Percentiles rank a stretch among this genome's conserved stretches.
These are phyloP conservation scores for Hydrolagus affinis DNA, from an alignment of 2,113 vertebrate genomes.

Conservation along the genomic window DNA sequence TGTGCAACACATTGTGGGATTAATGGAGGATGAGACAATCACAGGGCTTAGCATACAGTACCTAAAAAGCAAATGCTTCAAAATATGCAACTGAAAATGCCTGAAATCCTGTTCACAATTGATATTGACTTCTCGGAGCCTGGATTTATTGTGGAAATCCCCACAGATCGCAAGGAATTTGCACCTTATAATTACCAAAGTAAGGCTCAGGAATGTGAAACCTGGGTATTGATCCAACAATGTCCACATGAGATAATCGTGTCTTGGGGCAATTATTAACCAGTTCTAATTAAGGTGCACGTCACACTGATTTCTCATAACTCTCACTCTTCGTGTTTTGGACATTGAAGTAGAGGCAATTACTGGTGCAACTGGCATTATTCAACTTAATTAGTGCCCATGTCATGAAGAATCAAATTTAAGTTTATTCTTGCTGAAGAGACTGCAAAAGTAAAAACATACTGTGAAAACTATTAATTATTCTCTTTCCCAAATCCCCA, in stretches of 20 bases:
- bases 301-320: background rate
- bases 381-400: background rate
- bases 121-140: constrained; percentile 8
- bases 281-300: background rate
- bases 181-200: background rate
- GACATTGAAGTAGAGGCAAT: background rate
- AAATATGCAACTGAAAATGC: background rate
- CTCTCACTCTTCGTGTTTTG: background rate
- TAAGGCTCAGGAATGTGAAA: constrained; percentile 2
- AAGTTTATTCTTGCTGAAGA: background rate
- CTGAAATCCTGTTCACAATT: constrained; percentile 11
- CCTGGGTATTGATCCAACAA: constrained; percentile 15
- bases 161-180: background rate
- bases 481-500: too few relatives aligned
- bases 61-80: background rate
- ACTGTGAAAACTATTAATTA: background rate
- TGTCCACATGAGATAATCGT: background rate
- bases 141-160: background rate
- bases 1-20: background rate
- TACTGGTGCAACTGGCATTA: background rate
- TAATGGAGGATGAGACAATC: background rate
- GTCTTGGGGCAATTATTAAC: constrained; percentile 25
- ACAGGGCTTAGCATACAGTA: background rate
- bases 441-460: background rate
- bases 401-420: background rate